Percentiles rank a stretch among this genome's conserved stretches.
Conservation (phyloP, 2,113 vertebrate genomes). For the Thamnaconus septentrionalis region DNA sequence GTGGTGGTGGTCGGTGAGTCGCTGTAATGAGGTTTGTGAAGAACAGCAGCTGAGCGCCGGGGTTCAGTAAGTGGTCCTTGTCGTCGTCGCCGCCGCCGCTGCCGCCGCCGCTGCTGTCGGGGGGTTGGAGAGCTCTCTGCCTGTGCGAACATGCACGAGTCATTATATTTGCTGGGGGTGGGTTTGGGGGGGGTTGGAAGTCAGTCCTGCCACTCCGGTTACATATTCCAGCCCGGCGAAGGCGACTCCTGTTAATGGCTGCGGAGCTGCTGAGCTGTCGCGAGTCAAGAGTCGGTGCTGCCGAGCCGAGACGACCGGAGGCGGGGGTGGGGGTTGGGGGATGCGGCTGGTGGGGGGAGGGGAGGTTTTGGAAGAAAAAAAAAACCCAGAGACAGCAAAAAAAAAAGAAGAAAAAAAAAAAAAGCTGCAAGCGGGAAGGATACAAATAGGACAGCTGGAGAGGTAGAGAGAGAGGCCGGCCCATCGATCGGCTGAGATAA, state of each 20-base stretch:
- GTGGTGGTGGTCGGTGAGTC: too few relatives aligned
- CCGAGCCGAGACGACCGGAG: conserved; percentile 11
- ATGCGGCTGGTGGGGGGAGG: conserved; percentile 4
- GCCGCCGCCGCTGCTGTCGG: too few relatives aligned
- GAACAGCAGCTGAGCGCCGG: too few relatives aligned
- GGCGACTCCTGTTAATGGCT: conserved; percentile 62
- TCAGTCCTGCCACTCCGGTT: conserved; percentile 19
- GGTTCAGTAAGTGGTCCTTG: too few relatives aligned
- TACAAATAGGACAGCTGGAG: conserved; percentile 50
- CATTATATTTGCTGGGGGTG: conserved; percentile 19
- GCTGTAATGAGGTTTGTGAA: too few relatives aligned
- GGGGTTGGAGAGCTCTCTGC: not conserved
- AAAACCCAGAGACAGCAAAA: conserved; percentile 62
- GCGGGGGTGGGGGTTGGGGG: not conserved
- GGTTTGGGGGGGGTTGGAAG: not conserved
- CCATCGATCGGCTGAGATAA: conserved; percentile 79
- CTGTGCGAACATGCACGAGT: conserved; percentile 33
- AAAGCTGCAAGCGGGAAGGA: conserved; percentile 30
- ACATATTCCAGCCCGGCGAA: conserved; percentile 50
- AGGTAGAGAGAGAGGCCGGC: conserved; percentile 58
- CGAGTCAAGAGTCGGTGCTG: conserved; percentile 58
- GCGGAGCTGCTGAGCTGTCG: conserved; percentile 70
- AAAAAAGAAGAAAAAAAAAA: conserved; percentile 41
- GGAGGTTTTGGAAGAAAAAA: conserved; percentile 3
- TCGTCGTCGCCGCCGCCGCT: too few relatives aligned